Evolutionary conservation across 2,797 vertebrate species (phyloP).

Genomic region (Anomalospiza imberbis): DNA sequence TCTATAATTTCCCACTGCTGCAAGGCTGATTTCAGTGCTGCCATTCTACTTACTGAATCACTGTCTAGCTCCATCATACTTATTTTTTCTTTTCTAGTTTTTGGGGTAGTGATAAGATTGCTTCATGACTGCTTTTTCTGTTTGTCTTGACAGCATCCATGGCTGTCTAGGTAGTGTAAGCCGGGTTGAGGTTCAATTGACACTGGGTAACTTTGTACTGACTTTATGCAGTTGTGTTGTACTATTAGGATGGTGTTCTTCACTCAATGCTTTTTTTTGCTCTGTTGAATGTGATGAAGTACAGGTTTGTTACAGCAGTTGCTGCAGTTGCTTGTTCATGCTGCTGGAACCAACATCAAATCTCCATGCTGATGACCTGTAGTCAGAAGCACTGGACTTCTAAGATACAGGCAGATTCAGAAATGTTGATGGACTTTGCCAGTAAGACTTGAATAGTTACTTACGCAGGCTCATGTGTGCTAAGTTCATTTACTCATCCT

Average conservation of each 20-base stretch:
- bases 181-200: neutral
- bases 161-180: neutral
- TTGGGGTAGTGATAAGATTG: neutral
- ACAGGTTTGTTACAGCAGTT: neutral
- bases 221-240: neutral
- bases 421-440: neutral
- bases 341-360: neutral
- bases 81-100: neutral
- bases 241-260: neutral
- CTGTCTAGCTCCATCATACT: neutral
- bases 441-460: neutral
- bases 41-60: neutral
- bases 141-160: neutral
- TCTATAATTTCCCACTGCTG: neutral
- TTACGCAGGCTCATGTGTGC: fast-evolving
- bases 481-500: neutral
- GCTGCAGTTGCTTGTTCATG: neutral
- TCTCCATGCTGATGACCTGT: neutral
- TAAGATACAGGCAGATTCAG: neutral
- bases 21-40: neutral
- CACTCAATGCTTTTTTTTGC: neutral
- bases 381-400: neutral
- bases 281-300: neutral
- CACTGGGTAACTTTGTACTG: too few species aligned
- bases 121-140: neutral